Evolutionary conservation across 1,140 invertebrate species (phyloP).

Genomic region (Andricus grossulariae): DNA sequence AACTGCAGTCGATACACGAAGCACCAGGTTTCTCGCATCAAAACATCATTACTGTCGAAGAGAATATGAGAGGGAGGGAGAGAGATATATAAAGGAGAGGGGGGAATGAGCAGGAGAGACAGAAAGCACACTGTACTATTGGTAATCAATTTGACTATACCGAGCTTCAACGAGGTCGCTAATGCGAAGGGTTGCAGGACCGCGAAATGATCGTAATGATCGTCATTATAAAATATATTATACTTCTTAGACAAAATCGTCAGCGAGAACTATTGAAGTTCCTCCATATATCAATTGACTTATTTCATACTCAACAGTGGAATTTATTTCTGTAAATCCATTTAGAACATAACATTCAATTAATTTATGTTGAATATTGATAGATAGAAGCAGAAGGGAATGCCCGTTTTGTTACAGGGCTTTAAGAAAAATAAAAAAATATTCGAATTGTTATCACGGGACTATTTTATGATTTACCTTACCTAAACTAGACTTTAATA

Average conservation of each 20-base stretch:
- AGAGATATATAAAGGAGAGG: no score
- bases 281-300: neutral
- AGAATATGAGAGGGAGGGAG: slow-evolving; percentile 5
- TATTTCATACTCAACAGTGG: neutral
- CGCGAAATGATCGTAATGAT: slow-evolving; percentile 63
- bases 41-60: slow-evolving; percentile 73
- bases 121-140: slow-evolving; percentile 64
- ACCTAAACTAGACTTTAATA: neutral
- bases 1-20: slow-evolving; percentile 72
- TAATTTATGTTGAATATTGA: no score
- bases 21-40: slow-evolving; percentile 69
- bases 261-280: neutral
- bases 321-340: no score
- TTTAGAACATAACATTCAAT: no score
- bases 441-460: neutral
- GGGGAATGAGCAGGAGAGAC: slow-evolving; percentile 47
- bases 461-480: neutral
- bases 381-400: no score
- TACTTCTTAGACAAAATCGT: slow-evolving; percentile 47
- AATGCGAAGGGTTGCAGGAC: slow-evolving; percentile 61
- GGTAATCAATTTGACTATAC: slow-evolving; percentile 73
- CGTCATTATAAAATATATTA: slow-evolving; percentile 63
- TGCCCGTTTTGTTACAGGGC: no score
- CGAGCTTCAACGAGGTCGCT: slow-evolving; percentile 61
- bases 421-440: no score